Evolutionary conservation across 2,888 invertebrate species (phyloP), one percentile per base, ranked within the genome.

Genomic region (Boloria euphrosyne): DNA sequence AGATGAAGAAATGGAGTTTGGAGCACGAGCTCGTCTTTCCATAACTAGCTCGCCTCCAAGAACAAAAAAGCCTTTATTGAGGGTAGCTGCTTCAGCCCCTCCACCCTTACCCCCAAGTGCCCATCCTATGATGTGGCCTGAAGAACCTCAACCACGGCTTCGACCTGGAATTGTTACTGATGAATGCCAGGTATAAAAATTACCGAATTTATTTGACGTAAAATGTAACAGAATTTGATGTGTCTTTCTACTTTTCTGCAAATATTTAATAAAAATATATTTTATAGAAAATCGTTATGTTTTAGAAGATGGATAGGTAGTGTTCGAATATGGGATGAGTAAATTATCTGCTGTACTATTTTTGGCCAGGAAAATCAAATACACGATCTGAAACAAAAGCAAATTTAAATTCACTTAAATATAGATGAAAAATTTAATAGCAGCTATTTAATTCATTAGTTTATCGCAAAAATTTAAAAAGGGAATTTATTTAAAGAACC

Each of bases 1-100:
- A 0, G 80, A 89, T n/a, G 90, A 90, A 71, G 90, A 90, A 69
- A 80, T 82, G 51, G 84, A 83, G 58, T 89, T 90, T 16, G 88
- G 84, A 2, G 81, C 78, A 3, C 67, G 72, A 66, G 63, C 63
- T 46, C 61, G 63, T 2, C 44, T 65, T 3, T 54, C 53, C 18
- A 64, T 64, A 57, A 61, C 70, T 60, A 72, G 18, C 51, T 69
- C 62, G 13, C 62, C 72, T 3, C 55, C 68, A 0, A 54, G 49
- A 16, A 57, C 59, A 6, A 54, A 59, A 10, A 84, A 79, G 53
- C 73, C 78, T 2, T 18, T 17, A 22, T 65, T 79, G 18, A 78
- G 86, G 61, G 86, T 88, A 13, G 86, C 89, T 0, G 85, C 85
- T 0, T 86, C 87, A 0, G 87, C 82, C 0, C 88, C 87, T 0